Percentiles rank a stretch among this genome's conserved stretches.
Conservation (phyloP, 2,113 vertebrate species). For the Gymnorhina tibicen region DNA sequence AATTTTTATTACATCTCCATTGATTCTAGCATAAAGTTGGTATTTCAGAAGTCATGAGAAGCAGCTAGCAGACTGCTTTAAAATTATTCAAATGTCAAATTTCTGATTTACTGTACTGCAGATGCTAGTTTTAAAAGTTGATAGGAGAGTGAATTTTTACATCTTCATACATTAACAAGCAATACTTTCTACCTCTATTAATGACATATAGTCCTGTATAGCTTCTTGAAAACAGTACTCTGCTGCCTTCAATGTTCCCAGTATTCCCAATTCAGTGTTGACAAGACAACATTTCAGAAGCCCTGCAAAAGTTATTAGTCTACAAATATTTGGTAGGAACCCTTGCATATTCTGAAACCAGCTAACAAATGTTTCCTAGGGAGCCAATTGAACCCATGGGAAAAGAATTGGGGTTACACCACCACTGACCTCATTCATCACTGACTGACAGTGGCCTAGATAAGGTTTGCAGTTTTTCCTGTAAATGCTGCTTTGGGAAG, state of each 20-base stretch:
- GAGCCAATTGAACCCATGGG: neutral
- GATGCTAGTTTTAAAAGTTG: neutral
- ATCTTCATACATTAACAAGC: neutral
- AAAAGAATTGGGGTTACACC: conserved; percentile 27
- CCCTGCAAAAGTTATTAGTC: neutral
- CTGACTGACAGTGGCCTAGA: conserved; percentile 48
- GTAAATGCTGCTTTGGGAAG: conserved; percentile 7
- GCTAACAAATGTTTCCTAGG: neutral
- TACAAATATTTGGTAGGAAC: neutral
- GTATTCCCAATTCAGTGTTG: neutral
- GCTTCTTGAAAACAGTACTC: neutral
- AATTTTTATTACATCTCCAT: neutral
- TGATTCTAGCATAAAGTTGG: neutral
- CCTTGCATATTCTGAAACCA: neutral
- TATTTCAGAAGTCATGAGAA: neutral
- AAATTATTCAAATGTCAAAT: neutral
- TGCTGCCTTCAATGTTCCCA: neutral
- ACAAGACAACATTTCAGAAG: neutral
- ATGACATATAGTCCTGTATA: neutral
- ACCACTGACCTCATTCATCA: conserved; percentile 68
- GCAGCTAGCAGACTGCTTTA: neutral
- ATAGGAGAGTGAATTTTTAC: neutral
- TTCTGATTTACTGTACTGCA: neutral
- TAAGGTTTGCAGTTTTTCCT: conserved; percentile 36
- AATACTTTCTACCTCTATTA: neutral